phyloP scores from a whole-genome alignment of 2,113 vertebrate genomes.

The Rhinopomastus cyanomelas region DNA sequence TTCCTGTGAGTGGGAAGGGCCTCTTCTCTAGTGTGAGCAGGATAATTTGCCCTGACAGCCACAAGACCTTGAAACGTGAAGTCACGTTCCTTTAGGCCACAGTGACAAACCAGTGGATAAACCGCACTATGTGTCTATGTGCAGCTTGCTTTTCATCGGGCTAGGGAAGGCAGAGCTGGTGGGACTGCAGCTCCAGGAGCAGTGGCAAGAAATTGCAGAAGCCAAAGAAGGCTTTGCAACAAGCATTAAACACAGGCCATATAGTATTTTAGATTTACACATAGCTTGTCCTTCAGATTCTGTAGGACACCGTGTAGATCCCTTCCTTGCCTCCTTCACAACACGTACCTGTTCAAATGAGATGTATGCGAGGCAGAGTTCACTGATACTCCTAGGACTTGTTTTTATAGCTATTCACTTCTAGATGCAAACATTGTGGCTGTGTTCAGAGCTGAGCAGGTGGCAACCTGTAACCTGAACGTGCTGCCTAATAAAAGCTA shows the following conservation, averaged over 20 bases:
- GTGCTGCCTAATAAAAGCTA: not conserved
- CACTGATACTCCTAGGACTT: not conserved
- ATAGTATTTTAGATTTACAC: not conserved
- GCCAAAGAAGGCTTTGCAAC: not conserved
- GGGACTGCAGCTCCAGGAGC: not conserved
- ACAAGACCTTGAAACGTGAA: not conserved
- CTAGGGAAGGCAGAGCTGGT: not conserved
- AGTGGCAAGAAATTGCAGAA: not conserved
- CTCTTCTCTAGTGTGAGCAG: not conserved
- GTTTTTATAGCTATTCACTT: not conserved
- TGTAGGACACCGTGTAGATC: not conserved
- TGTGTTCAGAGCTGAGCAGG: not conserved
- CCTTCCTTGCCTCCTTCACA: not conserved
- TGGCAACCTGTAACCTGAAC: not conserved
- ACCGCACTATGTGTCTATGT: fast-evolving
- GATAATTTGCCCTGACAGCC: not conserved
- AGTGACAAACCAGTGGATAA: not conserved
- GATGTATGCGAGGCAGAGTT: not conserved
- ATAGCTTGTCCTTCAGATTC: not conserved
- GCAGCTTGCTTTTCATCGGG: fast-evolving
- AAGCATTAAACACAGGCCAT: not conserved
- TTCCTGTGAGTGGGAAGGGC: not conserved
- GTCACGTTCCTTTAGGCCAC: not conserved
- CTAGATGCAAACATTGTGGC: not conserved
- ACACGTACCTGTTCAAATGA: not conserved